phyloP scores from a whole-genome alignment of 2,888 invertebrate species.

The Habroteleia sp. region DNA sequence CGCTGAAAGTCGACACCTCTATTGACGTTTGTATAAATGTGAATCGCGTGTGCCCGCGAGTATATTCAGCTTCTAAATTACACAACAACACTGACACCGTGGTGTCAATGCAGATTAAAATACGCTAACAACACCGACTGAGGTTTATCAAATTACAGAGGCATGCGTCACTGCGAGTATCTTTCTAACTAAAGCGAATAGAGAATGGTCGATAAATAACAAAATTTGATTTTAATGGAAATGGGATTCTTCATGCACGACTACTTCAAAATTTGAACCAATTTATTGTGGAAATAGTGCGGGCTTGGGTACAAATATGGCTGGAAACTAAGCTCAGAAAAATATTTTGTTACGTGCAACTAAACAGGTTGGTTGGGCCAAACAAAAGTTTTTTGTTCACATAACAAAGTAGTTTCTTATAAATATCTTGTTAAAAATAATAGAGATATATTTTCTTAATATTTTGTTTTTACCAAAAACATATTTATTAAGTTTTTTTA shows the following conservation, averaged over 20 bases:
- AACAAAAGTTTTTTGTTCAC: no score
- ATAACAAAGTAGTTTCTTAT: no score
- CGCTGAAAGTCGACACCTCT: slow-evolving; percentile 12
- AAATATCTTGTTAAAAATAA: no score
- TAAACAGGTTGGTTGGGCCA: no score
- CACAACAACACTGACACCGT: slow-evolving; percentile 25
- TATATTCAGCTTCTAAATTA: slow-evolving; percentile 26
- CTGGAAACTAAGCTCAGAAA: no score
- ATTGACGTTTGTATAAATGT: slow-evolving; percentile 3
- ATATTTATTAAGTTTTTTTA: no score
- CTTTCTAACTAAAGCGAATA: slow-evolving; percentile 24
- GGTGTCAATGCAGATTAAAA: slow-evolving; percentile 38
- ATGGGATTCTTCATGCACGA: slow-evolving; percentile 22
- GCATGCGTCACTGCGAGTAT: slow-evolving; percentile 39
- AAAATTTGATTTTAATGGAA: slow-evolving; percentile 11
- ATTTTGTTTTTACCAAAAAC: no score
- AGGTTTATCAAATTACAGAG: slow-evolving; percentile 45
- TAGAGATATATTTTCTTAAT: no score
- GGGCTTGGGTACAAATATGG: no score
- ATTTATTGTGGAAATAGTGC: no score
- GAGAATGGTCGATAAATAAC: slow-evolving; percentile 16
- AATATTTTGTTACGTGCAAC: no score
- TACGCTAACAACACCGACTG: slow-evolving; percentile 26
- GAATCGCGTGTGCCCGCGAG: slow-evolving; percentile 1
- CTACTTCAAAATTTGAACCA: not conserved